Percentiles rank a stretch among this genome's conserved stretches.
These are phyloP conservation scores for Sceloporus tristichus DNA, from an alignment of 2,113 vertebrate genomes.

Conservation along the genomic window DNA sequence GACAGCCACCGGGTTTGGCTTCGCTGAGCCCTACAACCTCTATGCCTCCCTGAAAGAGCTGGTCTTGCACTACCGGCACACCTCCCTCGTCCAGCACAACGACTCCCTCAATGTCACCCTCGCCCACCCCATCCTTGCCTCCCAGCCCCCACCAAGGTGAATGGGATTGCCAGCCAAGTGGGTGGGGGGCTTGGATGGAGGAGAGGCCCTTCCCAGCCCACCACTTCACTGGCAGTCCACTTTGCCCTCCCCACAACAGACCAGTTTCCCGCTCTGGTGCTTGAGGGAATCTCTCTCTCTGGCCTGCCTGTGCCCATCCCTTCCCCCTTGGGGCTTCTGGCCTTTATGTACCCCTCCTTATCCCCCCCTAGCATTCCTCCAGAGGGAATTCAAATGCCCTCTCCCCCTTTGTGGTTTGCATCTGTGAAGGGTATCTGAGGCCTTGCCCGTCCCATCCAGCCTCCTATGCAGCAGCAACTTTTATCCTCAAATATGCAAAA, in stretches of 20 bases:
- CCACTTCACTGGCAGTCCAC: too few relatives aligned
- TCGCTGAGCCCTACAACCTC: conserved; percentile 93
- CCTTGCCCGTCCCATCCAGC: not conserved
- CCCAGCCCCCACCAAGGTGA: conserved; percentile 87
- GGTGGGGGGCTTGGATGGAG: too few relatives aligned
- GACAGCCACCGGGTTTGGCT: conserved; percentile 88
- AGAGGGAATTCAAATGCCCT: not conserved
- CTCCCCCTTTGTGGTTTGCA: not conserved
- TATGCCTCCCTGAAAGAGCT: conserved; percentile 91
- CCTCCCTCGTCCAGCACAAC: conserved; percentile 94
- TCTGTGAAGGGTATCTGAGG: too few relatives aligned
- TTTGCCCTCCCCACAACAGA: too few relatives aligned
- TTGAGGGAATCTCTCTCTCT: not conserved
- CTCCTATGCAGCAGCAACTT: not conserved
- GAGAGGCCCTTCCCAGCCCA: too few relatives aligned
- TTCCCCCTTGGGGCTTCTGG: not conserved
- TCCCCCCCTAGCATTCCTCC: not conserved
- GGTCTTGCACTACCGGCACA: conserved; percentile 93
- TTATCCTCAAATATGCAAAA: conserved; percentile 17
- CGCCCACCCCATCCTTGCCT: conserved; percentile 87
- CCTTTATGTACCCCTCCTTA: too few relatives aligned
- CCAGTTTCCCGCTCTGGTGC: too few relatives aligned
- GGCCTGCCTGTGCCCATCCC: not conserved
- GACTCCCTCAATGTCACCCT: conserved; percentile 93
- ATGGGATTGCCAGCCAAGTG: not conserved